Evolutionary conservation across 2,888 invertebrate genomes (phyloP), one percentile per base, ranked within the genome.

Genomic region (Ptilodon capucinus): DNA sequence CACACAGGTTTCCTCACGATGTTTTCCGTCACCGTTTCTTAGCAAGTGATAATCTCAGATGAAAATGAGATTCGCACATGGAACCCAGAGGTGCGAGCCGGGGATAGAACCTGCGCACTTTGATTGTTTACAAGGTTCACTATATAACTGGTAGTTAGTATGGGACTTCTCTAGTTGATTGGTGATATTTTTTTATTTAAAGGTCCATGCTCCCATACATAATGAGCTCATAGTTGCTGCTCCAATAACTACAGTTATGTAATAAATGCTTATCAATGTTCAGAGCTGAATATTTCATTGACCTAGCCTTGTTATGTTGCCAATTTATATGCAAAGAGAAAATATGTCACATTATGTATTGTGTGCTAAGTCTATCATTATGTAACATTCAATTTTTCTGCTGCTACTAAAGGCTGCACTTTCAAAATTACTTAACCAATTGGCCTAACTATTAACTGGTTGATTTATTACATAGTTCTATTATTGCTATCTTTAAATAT

Each of bases 261-360:
- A 21, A 21, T 39, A 13, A 21, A 21, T 39, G n/a, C 21, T 21
- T 21, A 18, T 18, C 11, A 36, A 9, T 18, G 36, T n/a, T 21
- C 7, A 13, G 13, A 39, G 21, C 11, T 21, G 21, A n/a, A 21
- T 39, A 13, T 21, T 39, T 21, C 21, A 21, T 21, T 39, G 39
- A 21, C 21, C 39, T 13, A 21, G 39, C 21, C 19, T 25, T 28
- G 28, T 38, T 17, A 17, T n/a, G 11, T 3, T 21, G 21, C 13
- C 39, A 21, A 39, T 39, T 39, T 39, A 21, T 41, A 43, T 43
- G 38, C 14, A 17, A 46, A 36, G 41, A 41, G 43, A 51, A 42
- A 51, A 57, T 46, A 34, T 51, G 57, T 35, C 46, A 42, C 17
- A 36, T 56, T 32, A 19, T 36, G 43, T 46, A 46, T 43, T 48